phyloP scores from a whole-genome alignment of 2,113 vertebrate genomes.

The Oncorhynchus masou region DNA sequence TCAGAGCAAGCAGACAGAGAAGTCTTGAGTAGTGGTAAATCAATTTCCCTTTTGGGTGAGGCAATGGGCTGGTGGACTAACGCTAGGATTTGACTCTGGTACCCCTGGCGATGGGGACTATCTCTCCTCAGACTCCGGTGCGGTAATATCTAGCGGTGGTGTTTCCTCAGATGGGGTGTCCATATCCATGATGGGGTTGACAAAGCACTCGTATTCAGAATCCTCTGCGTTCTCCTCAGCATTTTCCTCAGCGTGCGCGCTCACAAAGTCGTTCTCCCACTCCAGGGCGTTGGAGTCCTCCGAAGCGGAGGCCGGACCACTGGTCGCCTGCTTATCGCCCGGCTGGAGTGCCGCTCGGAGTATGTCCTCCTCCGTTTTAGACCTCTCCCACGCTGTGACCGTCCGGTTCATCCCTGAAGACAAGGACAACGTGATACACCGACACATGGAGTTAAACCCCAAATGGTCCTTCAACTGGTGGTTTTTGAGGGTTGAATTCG shows the following conservation, averaged over 20 bases:
- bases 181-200: conserved; percentile 88
- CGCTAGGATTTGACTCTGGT: not conserved
- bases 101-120: conserved; percentile 66
- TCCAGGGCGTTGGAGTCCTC: conserved; percentile 93
- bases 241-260: conserved; percentile 82
- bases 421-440: not conserved
- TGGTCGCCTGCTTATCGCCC: conserved; percentile 69
- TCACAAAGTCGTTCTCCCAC: conserved; percentile 97
- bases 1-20: not conserved
- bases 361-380: conserved; percentile 95
- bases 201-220: conserved; percentile 87
- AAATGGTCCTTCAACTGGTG: no score
- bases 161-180: not conserved
- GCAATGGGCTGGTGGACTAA: conserved; percentile 50
- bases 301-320: conserved; percentile 85
- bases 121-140: conserved; percentile 75
- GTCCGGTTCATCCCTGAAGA: conserved; percentile 87
- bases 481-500: no score
- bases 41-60: conserved; percentile 41
- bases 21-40: conserved; percentile 27
- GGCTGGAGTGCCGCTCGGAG: conserved; percentile 84
- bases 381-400: conserved; percentile 86
- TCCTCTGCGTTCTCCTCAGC: conserved; percentile 81
- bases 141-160: conserved; percentile 40
- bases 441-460: no score